phyloP scores from a whole-genome alignment of 2,113 vertebrate species.

The Rhodinocichla rosea region DNA sequence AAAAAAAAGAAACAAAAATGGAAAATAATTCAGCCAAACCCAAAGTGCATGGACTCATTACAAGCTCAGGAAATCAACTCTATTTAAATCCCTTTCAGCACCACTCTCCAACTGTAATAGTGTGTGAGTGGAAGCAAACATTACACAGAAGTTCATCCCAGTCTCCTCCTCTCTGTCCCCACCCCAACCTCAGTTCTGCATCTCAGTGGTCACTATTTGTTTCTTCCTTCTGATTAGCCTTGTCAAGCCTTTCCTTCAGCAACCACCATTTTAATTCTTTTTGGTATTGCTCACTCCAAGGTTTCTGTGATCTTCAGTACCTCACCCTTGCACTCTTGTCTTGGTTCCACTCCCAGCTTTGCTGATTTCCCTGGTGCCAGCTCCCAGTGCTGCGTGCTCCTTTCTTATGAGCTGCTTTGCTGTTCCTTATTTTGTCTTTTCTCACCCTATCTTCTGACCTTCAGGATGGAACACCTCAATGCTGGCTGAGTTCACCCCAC shows the following conservation, averaged over 20 bases:
- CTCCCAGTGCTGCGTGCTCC: not conserved
- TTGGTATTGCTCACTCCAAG: not conserved
- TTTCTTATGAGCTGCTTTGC: not conserved
- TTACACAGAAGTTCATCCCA: not conserved
- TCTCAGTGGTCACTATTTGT: not conserved
- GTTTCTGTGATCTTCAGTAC: not conserved
- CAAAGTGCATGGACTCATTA: slow-evolving; percentile 50
- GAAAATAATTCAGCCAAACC: slow-evolving; percentile 50
- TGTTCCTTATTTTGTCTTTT: not conserved
- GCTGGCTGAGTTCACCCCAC: not conserved
- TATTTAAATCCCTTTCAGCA: slow-evolving; percentile 52
- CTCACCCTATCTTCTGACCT: not conserved
- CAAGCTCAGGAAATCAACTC: slow-evolving; percentile 53
- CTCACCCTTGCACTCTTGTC: fast-evolving
- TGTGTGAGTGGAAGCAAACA: not conserved
- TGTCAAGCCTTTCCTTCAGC: not conserved
- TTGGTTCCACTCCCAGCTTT: not conserved
- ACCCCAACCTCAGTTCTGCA: not conserved
- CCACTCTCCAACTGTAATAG: slow-evolving; percentile 30
- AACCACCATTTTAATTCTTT: not conserved
- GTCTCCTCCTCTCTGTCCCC: not conserved
- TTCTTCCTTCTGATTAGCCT: not conserved
- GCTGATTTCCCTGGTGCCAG: not conserved
- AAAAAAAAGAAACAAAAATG: slow-evolving; percentile 2
- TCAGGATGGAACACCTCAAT: not conserved